Conservation (phyloP, 2,113 vertebrate genomes). For the Lepidothrix coronata region DNA sequence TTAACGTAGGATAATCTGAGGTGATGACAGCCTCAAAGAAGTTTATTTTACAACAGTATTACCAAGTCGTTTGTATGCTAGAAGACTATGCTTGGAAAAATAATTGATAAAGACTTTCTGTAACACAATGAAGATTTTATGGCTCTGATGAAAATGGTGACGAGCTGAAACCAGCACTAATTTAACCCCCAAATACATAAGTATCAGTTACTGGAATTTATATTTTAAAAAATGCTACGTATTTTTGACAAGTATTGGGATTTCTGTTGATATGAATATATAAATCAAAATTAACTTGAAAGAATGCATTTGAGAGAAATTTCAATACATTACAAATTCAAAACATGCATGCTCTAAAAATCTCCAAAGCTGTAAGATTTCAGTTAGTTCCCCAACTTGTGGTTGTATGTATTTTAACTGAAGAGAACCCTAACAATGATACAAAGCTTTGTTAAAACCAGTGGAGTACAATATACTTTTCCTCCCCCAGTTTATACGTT, state of each 20-base stretch:
- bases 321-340: background rate
- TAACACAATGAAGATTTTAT: background rate
- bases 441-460: background rate
- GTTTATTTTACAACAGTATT: background rate
- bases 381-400: background rate
- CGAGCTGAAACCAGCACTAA: background rate
- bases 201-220: background rate
- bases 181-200: background rate
- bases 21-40: background rate
- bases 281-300: background rate
- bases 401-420: background rate
- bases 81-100: background rate
- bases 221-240: background rate
- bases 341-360: background rate
- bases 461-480: background rate
- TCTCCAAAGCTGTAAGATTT: background rate
- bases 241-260: background rate
- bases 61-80: background rate
- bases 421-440: background rate
- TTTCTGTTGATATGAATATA: background rate
- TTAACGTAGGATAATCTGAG: background rate
- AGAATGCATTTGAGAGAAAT: conserved; percentile 3
- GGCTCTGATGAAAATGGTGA: background rate
- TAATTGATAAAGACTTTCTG: background rate
- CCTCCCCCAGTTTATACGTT: background rate